Percentiles rank a stretch among this genome's conserved stretches.
Evolutionary conservation across 2,113 vertebrate species (phyloP).

Genomic region (Eidolon helvum): DNA sequence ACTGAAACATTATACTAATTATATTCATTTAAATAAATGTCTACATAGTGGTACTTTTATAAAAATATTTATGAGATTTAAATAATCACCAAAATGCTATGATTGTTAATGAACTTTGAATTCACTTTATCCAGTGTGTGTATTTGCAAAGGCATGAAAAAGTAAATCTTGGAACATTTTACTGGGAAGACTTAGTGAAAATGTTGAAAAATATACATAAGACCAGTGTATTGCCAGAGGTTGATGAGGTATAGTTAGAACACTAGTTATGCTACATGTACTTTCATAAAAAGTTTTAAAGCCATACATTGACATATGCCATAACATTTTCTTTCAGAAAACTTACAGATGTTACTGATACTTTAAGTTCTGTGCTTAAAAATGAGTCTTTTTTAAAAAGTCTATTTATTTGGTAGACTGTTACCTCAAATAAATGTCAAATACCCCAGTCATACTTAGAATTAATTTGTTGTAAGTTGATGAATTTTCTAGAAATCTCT

Average conservation of each 20-base stretch:
- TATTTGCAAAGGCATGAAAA: slow-evolving; percentile 40
- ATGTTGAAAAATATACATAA: not conserved
- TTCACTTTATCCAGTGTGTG: not conserved
- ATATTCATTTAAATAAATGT: slow-evolving; percentile 73
- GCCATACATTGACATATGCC: not conserved
- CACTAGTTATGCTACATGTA: not conserved
- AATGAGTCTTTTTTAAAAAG: not conserved
- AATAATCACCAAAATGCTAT: slow-evolving; percentile 64
- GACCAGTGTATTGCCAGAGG: not conserved
- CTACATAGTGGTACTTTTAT: slow-evolving; percentile 66
- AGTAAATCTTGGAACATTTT: not conserved
- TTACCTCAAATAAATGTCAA: not conserved
- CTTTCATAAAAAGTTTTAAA: not conserved
- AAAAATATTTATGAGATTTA: slow-evolving; percentile 73
- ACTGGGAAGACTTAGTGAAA: not conserved
- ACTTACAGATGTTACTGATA: not conserved
- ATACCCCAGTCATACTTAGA: not conserved
- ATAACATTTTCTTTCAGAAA: not conserved
- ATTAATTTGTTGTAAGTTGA: not conserved
- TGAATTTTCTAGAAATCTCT: not conserved
- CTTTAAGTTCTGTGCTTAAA: not conserved
- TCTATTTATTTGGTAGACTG: not conserved
- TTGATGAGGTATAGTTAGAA: not conserved
- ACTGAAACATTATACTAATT: slow-evolving; percentile 75
- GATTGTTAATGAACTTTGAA: slow-evolving; percentile 20